phyloP scores from a whole-genome alignment of 2,888 invertebrate species.

The Micoletzkya japonica region DNA sequence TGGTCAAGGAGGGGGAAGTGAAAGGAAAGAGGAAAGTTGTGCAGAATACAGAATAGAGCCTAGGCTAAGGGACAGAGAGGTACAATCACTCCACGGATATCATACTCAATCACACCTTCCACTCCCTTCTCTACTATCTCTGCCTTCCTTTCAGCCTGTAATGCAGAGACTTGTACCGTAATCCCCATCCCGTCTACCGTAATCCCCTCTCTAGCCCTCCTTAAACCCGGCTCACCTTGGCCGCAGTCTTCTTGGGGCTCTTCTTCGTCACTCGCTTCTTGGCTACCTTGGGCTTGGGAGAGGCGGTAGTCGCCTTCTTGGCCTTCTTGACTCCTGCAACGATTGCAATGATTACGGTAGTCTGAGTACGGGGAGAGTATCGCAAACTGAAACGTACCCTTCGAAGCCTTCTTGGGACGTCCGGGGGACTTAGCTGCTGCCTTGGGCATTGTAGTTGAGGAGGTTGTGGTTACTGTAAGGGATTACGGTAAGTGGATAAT shows the following conservation, averaged over 20 bases:
- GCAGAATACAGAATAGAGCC: too few species aligned
- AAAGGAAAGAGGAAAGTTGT: too few species aligned
- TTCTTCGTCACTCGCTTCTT: slow-evolving; percentile 10
- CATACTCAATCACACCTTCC: not conserved
- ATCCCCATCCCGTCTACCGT: not conserved
- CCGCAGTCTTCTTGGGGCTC: slow-evolving; percentile 1
- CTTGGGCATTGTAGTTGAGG: slow-evolving; percentile 16
- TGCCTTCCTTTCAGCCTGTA: too few species aligned
- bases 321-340: slow-evolving; percentile 19
- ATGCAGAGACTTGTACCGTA: not conserved
- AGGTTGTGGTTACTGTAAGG: not conserved
- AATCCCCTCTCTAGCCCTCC: not conserved
- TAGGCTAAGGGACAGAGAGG: slow-evolving; percentile 8
- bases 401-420: slow-evolving; percentile 20
- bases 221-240: not conserved
- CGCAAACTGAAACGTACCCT: not conserved
- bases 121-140: not conserved
- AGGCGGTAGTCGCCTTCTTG: not conserved
- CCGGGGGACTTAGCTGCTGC: slow-evolving; percentile 13
- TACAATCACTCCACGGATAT: not conserved
- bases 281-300: slow-evolving; percentile 16
- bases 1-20: too few species aligned
- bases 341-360: not conserved
- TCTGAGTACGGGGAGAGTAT: not conserved
- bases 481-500: slow-evolving; percentile 6